These are phyloP conservation scores for Rhinella marina DNA, from an alignment of 2,797 vertebrate species.

Conservation along the genomic window DNA sequence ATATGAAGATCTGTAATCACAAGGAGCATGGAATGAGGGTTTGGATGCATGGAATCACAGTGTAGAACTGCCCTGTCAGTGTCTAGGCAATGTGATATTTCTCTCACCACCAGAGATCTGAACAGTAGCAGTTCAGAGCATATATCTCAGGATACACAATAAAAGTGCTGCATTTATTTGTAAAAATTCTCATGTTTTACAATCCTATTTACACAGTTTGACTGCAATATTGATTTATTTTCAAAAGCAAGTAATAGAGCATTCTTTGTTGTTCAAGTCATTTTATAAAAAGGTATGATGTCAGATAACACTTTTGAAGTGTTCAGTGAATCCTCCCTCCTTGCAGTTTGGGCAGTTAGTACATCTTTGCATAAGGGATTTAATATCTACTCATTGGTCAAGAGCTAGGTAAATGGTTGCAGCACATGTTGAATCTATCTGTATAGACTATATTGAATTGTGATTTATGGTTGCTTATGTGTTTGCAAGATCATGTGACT, in stretches of 20 bases:
- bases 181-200: neutral
- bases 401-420: too few relatives aligned
- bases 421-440: too few relatives aligned
- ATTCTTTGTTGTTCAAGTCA: neutral
- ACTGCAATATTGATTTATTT: neutral
- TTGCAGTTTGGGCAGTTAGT: too few relatives aligned
- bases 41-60: neutral
- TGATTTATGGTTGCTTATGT: too few relatives aligned
- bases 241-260: neutral
- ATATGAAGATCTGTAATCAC: neutral
- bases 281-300: too few relatives aligned
- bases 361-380: too few relatives aligned
- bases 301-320: too few relatives aligned
- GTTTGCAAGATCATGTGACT: too few relatives aligned
- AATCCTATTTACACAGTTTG: neutral
- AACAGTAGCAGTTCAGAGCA: neutral
- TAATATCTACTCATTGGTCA: too few relatives aligned
- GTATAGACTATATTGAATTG: too few relatives aligned
- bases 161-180: neutral
- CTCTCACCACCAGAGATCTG: neutral
- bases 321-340: too few relatives aligned
- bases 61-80: neutral
- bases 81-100: neutral
- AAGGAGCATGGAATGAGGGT: neutral
- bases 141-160: neutral